Evolutionary conservation across 2,888 invertebrate genomes (phyloP), one percentile per base, ranked within the genome.

Genomic region (Clepsis dumicolana): DNA sequence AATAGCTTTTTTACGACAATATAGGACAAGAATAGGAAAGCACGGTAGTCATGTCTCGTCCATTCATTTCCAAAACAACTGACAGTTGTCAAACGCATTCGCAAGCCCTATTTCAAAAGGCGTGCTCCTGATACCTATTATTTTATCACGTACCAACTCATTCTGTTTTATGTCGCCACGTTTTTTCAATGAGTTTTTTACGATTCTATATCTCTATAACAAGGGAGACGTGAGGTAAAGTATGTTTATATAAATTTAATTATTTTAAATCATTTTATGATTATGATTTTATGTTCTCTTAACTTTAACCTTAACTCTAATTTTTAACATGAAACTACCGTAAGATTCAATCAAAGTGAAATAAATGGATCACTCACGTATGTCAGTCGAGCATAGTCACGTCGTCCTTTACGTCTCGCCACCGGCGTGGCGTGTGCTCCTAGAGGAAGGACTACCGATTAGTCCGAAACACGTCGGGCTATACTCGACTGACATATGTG

Each of bases 21-120:
- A 41, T 57, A 62, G 35, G 57, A 64, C 59, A 64, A 64, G 52
- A 68, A 68, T 68, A 59, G 63, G 52, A 62, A 52, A 35, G 72
- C 67, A 66, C 72, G 59, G 67, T 73, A 81, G 80, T 79, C 87
- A 87, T 86, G 87, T 81, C 77, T 78, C 75, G 70, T 76, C 82
- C 84, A 87, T 88, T 86, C 78, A 79, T 87, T 81, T 82, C 72
- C 79, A 75, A 82, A 86, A 88, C 85, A 83, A 85, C 84, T 76
- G 76, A 78, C 77, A 80, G 80, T 81, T 88, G 88, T 88, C 88
- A 86, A 83, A 87, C 81, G 75, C 87, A 88, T 82, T 82, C 82
- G 79, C 75, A 73, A 73, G 74, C 79, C 78, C 77, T 82, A 81
- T 83, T 85, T 86, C 80, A 80, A 77, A 81, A 82, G 78, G 79